Conservation (phyloP, 2,888 invertebrate species). For the Pristionchus arcanus region DNA sequence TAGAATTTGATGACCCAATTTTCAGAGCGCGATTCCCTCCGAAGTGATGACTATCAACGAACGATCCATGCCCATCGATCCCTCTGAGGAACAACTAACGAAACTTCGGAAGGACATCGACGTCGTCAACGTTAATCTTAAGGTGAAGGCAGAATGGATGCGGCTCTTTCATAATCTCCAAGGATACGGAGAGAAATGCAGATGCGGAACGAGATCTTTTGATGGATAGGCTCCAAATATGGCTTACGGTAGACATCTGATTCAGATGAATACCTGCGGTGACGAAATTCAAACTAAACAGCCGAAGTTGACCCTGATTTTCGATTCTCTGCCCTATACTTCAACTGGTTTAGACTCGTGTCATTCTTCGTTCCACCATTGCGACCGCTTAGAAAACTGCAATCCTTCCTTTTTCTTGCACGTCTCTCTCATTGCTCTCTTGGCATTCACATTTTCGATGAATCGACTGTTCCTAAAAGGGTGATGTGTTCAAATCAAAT, state of each 20-base stretch:
- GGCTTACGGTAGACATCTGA: background rate
- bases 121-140: constrained; percentile 83
- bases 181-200: background rate
- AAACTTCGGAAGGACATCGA: constrained; percentile 94
- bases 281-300: background rate
- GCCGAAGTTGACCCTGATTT: background rate
- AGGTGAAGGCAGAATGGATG: constrained; percentile 58
- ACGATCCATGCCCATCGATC: constrained; percentile 76
- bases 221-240: background rate
- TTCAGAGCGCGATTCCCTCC: constrained; percentile 54
- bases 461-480: background rate
- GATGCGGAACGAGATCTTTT: background rate
- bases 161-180: background rate
- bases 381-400: background rate
- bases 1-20: background rate
- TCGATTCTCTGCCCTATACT: background rate
- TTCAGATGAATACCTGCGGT: background rate
- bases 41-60: constrained; percentile 59
- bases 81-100: constrained; percentile 89
- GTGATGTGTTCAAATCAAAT: background rate
- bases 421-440: background rate
- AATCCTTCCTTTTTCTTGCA: background rate
- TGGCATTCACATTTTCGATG: background rate
- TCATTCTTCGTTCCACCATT: constrained; percentile 15
- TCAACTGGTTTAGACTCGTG: background rate